Percentiles rank a stretch among this genome's conserved stretches.
These are phyloP conservation scores for Hyposoter didymator DNA, from an alignment of 2,888 invertebrate species.

Conservation along the genomic window DNA sequence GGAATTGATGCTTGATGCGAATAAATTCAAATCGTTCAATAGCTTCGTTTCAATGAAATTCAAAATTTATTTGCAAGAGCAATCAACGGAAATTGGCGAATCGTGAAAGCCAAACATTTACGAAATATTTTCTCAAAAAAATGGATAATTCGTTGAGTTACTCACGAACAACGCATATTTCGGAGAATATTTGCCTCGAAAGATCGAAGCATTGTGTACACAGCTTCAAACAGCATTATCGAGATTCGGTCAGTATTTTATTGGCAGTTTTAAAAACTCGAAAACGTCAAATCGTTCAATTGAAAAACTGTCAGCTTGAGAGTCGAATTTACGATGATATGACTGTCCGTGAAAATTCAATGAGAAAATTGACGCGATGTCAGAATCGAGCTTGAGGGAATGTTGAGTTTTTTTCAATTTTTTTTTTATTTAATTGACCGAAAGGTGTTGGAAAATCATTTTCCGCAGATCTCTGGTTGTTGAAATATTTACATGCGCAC, in stretches of 20 bases:
- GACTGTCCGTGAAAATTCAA: background rate
- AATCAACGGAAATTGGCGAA: background rate
- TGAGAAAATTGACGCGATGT: background rate
- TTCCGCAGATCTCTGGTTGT: conserved; percentile 19
- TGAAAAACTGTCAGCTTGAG: background rate
- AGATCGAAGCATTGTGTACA: background rate
- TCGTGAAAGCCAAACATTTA: background rate
- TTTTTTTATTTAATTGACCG: background rate
- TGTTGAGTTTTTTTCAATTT: background rate
- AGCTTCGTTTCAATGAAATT: background rate
- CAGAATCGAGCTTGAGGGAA: background rate
- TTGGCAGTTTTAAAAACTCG: conserved; percentile 31
- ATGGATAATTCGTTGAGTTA: background rate
- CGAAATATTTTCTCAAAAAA: background rate
- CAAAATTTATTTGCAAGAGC: background rate
- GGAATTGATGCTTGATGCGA: background rate
- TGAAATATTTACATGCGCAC: conserved; percentile 27
- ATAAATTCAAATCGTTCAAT: background rate
- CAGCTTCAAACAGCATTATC: conserved; percentile 18
- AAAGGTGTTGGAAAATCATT: background rate
- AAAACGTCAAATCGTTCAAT: background rate
- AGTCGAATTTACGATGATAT: background rate
- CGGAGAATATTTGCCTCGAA: background rate
- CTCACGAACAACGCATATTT: background rate
- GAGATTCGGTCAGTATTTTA: conserved; percentile 8